Evolutionary conservation across 2,797 vertebrate species (phyloP).

Genomic region (Sarcophilus harrisii): DNA sequence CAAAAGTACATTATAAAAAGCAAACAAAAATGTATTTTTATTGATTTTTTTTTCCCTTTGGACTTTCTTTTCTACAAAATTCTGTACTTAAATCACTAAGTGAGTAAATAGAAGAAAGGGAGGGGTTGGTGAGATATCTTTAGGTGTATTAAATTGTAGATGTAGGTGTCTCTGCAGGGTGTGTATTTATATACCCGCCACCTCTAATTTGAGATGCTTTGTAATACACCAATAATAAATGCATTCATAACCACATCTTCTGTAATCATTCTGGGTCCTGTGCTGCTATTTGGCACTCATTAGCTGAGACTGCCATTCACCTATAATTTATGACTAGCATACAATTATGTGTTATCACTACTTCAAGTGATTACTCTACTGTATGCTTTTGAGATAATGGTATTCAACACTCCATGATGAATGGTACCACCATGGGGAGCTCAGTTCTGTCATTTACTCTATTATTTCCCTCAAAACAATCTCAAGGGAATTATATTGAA

Average conservation of each 20-base stretch:
- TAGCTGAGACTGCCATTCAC: conserved; percentile 87
- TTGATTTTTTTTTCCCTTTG: conserved; percentile 39
- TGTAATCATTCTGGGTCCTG: conserved; percentile 84
- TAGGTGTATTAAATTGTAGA: conserved; percentile 31
- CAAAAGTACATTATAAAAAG: conserved; percentile 23
- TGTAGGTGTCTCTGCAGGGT: conserved; percentile 47
- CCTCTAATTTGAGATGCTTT: conserved; percentile 82
- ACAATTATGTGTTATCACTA: conserved; percentile 88
- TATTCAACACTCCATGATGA: conserved; percentile 83
- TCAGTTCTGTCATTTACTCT: conserved; percentile 86
- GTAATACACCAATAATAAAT: conserved; percentile 83
- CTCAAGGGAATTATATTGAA: conserved; percentile 76
- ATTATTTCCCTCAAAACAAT: conserved; percentile 82
- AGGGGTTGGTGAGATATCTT: background rate
- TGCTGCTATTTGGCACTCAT: conserved; percentile 84
- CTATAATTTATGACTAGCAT: conserved; percentile 87
- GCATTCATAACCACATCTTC: conserved; percentile 84
- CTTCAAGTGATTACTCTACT: conserved; percentile 87
- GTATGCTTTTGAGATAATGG: conserved; percentile 87
- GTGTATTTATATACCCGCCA: conserved; percentile 78
- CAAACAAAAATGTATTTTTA: background rate
- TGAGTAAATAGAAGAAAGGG: background rate
- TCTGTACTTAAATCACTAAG: background rate
- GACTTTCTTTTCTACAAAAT: background rate
- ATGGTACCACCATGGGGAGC: conserved; percentile 83